Evolutionary conservation across 2,797 vertebrate species (phyloP).

Genomic region (Anguilla pacifica): DNA sequence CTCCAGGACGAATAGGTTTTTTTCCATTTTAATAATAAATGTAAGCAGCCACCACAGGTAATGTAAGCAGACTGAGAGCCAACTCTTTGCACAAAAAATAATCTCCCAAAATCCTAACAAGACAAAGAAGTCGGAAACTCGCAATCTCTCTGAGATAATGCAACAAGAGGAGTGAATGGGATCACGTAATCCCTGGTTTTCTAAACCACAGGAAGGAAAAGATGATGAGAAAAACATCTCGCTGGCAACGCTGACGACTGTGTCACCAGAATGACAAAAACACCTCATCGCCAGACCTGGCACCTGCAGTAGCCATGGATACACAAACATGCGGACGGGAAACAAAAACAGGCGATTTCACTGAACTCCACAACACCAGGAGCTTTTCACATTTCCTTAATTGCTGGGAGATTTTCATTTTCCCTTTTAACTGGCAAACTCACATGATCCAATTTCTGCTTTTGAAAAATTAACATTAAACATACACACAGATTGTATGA

Average conservation of each 20-base stretch:
- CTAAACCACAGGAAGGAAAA: conserved; percentile 31
- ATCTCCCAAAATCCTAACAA: conserved; percentile 37
- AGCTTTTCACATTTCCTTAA: not conserved
- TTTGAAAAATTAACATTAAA: not conserved
- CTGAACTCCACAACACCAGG: not conserved
- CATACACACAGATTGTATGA: too few relatives aligned
- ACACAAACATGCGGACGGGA: conserved; percentile 17
- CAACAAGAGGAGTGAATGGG: conserved; percentile 33
- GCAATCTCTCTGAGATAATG: not conserved
- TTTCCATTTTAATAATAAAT: conserved; percentile 11
- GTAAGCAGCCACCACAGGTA: not conserved
- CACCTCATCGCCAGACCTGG: conserved; percentile 26
- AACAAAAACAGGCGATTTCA: conserved; percentile 9
- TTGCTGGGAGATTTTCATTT: not conserved
- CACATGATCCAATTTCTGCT: not conserved
- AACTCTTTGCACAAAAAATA: conserved; percentile 1
- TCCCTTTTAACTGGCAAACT: not conserved
- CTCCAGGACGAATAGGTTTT: too few relatives aligned
- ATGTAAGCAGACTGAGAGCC: conserved; percentile 1
- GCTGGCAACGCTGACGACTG: not conserved
- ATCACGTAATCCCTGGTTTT: conserved; percentile 32
- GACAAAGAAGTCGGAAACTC: conserved; percentile 26
- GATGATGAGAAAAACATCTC: conserved; percentile 31
- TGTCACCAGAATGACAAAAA: conserved; percentile 22
- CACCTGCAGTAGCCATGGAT: conserved; percentile 28